Base-by-base conservation (phyloP, 2,797 vertebrate species). In the Xerus rutilus region DNA sequence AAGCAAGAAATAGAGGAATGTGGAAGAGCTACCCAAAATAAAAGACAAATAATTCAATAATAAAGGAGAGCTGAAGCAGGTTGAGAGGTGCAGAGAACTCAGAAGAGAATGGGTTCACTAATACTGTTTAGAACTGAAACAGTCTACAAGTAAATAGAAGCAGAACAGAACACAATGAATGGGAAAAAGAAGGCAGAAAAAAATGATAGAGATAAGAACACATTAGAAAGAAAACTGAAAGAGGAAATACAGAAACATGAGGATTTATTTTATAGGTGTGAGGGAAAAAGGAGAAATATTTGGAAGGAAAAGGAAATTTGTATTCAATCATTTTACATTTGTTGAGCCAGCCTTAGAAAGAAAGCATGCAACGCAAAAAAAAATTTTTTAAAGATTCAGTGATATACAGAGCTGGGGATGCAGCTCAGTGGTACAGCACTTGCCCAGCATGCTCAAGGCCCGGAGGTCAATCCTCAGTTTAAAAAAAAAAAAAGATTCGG, bases 1-100 rank as follows among this genome's bases (percentile, higher is more conserved):
- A 89, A 96, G 67, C 73, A 94, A 93, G 43, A 86, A 94, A 93
- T 35, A 86, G 14, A 92, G 67, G 54, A 89, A 83, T 70, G 78
- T 45, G 45, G 35, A 86, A 93, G 15, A 93, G 90, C 62, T 86
- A 92, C 54, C 59, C 73, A 84, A 91, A 93, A 62, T 79, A 39
- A 79, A 89, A 86, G 45, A 87, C 49, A 91, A 96, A 91, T 49
- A 76, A 62, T n/a, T 35, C 67, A 96, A 32, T 49, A 79, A 86
- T 39, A 87, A 70, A 91, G 28, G 69, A 78, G 39, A 67, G 30
- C n/a, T 57, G 12, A 70, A 59, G 57, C 28, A 92, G 32, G 1
- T 52, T 83, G 74, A 82, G 30, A 79, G 13, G 45, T 49, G 43
- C 52, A 94, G 89, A 90, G 64, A 67, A 79, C 23, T 32, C 18